Evolutionary conservation across 2,888 invertebrate genomes (phyloP).

Genomic region (Rugalucina vietnamica): DNA sequence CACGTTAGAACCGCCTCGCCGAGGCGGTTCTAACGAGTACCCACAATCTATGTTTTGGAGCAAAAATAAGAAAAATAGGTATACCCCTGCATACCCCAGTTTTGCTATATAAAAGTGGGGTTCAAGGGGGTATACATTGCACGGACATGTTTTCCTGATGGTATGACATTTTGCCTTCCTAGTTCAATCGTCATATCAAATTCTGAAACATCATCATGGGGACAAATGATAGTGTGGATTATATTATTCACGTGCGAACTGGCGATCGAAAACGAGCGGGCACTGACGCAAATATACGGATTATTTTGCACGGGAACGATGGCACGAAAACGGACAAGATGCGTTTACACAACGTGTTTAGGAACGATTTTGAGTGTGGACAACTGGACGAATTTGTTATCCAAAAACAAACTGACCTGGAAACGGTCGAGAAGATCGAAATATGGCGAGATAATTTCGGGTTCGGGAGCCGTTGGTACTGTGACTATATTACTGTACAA

Average conservation of each 20-base stretch:
- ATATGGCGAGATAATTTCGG: slow-evolving; percentile 83
- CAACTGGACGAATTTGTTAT: slow-evolving; percentile 73
- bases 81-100: too few relatives aligned
- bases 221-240: slow-evolving; percentile 23
- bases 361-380: slow-evolving; percentile 80
- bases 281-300: slow-evolving; percentile 84
- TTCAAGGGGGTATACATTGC: too few relatives aligned
- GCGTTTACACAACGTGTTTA: slow-evolving; percentile 82
- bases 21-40: too few relatives aligned
- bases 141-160: too few relatives aligned
- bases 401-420: slow-evolving; percentile 53
- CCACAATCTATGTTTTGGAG: too few relatives aligned
- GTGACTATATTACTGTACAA: slow-evolving; percentile 78
- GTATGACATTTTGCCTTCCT: too few relatives aligned
- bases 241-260: slow-evolving; percentile 83
- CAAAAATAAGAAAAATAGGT: too few relatives aligned
- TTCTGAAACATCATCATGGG: neutral
- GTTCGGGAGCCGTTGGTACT: slow-evolving; percentile 83
- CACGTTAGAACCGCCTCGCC: too few relatives aligned
- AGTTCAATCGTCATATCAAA: neutral
- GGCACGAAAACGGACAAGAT: slow-evolving; percentile 79
- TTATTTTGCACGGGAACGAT: slow-evolving; percentile 82
- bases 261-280: slow-evolving; percentile 84
- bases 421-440: slow-evolving; percentile 76
- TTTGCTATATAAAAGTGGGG: too few relatives aligned